phyloP scores from a whole-genome alignment of 2,888 invertebrate genomes.

The Chaetogeoica ovagalla region DNA sequence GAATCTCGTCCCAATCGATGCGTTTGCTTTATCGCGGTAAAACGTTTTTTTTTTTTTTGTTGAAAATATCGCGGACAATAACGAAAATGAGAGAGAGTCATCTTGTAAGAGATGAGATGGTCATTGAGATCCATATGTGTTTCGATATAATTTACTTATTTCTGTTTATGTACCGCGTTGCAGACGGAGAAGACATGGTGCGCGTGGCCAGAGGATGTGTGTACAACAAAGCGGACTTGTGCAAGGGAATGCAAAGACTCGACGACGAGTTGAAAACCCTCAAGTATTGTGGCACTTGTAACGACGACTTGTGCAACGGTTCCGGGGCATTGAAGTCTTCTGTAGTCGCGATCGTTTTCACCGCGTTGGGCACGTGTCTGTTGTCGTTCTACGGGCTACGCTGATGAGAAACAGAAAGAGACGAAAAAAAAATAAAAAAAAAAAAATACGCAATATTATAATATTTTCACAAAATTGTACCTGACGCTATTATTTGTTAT shows the following conservation, averaged over 20 bases:
- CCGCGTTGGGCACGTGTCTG: slow-evolving; percentile 5
- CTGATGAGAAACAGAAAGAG: slow-evolving; percentile 10
- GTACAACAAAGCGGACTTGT: slow-evolving; percentile 31
- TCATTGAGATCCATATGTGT: too few relatives aligned
- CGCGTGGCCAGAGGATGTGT: slow-evolving; percentile 45
- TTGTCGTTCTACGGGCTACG: neutral
- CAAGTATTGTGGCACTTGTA: slow-evolving; percentile 70
- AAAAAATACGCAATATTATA: neutral
- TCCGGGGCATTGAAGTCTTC: slow-evolving; percentile 60
- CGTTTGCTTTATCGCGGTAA: too few relatives aligned
- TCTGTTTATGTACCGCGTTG: neutral
- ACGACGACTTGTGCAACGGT: slow-evolving; percentile 70
- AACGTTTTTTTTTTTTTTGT: too few relatives aligned
- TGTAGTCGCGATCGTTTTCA: neutral
- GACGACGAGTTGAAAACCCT: slow-evolving; percentile 60
- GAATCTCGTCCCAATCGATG: too few relatives aligned
- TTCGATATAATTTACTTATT: too few relatives aligned
- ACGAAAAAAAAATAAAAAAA: too few relatives aligned
- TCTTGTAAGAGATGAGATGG: too few relatives aligned
- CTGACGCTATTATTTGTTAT: slow-evolving; percentile 19
- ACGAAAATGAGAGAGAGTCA: too few relatives aligned
- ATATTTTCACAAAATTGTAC: slow-evolving; percentile 16
- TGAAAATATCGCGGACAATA: too few relatives aligned
- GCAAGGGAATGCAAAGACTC: slow-evolving; percentile 42
- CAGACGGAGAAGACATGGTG: slow-evolving; percentile 26